Evolutionary conservation across 2,113 vertebrate genomes (phyloP).

Genomic region (Megaptera novaeangliae): DNA sequence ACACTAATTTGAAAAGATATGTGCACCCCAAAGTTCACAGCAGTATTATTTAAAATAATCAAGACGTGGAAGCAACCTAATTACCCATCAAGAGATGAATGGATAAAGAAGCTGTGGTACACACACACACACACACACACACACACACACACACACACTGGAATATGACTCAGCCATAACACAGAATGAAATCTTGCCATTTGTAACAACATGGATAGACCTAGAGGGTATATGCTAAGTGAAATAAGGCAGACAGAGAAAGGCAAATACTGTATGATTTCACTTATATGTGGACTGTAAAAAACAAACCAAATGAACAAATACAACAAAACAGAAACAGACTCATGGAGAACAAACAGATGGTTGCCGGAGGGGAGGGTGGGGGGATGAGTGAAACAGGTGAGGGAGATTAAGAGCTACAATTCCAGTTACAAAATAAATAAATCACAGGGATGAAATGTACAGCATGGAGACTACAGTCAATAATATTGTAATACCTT

Average conservation of each 20-base stretch:
- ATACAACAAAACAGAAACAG: neutral
- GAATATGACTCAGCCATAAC: neutral
- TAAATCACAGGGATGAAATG: neutral
- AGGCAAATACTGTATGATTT: neutral
- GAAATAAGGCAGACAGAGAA: neutral
- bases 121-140: neutral
- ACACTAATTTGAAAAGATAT: neutral
- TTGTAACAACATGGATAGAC: neutral
- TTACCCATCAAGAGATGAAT: neutral
- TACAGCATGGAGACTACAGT: neutral
- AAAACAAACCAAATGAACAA: neutral
- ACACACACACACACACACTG: neutral
- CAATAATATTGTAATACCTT: neutral
- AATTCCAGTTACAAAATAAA: neutral
- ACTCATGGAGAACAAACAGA: neutral
- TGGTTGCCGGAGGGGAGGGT: neutral
- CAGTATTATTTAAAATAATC: neutral
- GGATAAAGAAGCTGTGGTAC: neutral
- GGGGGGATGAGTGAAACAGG: neutral
- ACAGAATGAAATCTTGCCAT: neutral
- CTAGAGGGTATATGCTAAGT: neutral
- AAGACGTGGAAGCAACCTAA: neutral
- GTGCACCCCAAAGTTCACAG: neutral
- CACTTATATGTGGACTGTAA: neutral
- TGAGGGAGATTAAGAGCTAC: neutral